Percentiles rank a stretch among this genome's conserved stretches.
Conservation (phyloP, 1,140 invertebrate species). For the Mamestra configurata region DNA sequence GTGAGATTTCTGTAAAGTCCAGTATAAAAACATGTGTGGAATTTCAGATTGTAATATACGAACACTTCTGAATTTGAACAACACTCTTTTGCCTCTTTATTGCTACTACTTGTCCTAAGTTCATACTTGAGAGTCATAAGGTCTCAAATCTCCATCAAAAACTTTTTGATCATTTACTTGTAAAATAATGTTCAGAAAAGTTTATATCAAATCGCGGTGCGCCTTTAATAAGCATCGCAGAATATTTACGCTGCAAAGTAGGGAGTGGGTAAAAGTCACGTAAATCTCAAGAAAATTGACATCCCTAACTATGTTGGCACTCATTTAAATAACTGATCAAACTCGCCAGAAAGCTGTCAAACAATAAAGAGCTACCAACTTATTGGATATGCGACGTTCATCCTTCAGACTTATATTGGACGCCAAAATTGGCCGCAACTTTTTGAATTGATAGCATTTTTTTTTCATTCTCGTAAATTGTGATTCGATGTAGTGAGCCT, state of each 20-base stretch:
- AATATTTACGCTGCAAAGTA: slow-evolving; percentile 56
- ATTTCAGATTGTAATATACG: too few species aligned
- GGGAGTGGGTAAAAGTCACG: slow-evolving; percentile 58
- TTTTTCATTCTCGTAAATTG: slow-evolving; percentile 45
- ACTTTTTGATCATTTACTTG: neutral
- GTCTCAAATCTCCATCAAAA: neutral
- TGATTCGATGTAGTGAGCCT: slow-evolving; percentile 12
- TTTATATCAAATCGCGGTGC: neutral
- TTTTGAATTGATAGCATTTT: slow-evolving; percentile 67
- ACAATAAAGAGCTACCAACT: slow-evolving; percentile 73
- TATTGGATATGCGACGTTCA: slow-evolving; percentile 73
- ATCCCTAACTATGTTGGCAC: slow-evolving; percentile 74
- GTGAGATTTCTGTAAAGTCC: too few species aligned
- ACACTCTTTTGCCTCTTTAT: too few species aligned
- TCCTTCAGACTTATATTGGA: slow-evolving; percentile 71
- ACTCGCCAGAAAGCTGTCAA: slow-evolving; percentile 76
- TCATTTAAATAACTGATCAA: slow-evolving; percentile 85
- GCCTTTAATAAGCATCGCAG: slow-evolving; percentile 37
- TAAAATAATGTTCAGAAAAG: slow-evolving; percentile 8
- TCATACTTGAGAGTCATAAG: too few species aligned
- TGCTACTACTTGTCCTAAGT: too few species aligned
- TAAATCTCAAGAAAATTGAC: slow-evolving; percentile 75
- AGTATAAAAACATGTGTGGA: too few species aligned
- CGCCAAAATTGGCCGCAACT: slow-evolving; percentile 68
- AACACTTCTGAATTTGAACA: too few species aligned